Conservation (phyloP, 2,113 vertebrate species). For the Tretioscincus oriximinensis region DNA sequence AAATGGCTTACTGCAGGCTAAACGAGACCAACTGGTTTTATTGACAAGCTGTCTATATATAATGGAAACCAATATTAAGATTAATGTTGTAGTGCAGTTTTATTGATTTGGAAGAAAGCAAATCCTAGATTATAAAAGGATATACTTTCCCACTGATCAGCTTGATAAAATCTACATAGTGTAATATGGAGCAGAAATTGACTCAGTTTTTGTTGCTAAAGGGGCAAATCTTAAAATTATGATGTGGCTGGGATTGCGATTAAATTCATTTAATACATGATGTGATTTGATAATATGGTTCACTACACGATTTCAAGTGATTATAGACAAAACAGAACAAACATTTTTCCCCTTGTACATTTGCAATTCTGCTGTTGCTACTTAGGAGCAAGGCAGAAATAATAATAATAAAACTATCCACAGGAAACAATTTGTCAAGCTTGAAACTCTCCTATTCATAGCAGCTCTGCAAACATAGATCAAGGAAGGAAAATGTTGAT, state of each 20-base stretch:
- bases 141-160: neutral
- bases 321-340: slow-evolving; percentile 11
- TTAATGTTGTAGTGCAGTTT: neutral
- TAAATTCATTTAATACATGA: neutral
- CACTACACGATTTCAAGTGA: neutral
- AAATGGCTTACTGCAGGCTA: neutral
- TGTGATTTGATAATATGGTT: neutral
- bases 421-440: slow-evolving; percentile 22
- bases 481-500: too few relatives aligned
- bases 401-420: slow-evolving; percentile 11
- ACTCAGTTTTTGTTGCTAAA: neutral
- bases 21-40: neutral
- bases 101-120: neutral
- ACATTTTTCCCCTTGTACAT: slow-evolving; percentile 22
- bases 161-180: neutral
- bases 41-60: neutral
- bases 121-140: neutral
- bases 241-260: neutral
- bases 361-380: slow-evolving; percentile 36
- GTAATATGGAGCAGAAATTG: neutral
- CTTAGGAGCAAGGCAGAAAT: neutral
- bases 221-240: neutral
- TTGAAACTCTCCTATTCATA: slow-evolving; percentile 15
- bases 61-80: neutral
- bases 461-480: too few relatives aligned